Percentiles rank a stretch among this genome's conserved stretches.
phyloP scores from a whole-genome alignment of 2,113 vertebrate genomes.

The Pavo muticus region DNA sequence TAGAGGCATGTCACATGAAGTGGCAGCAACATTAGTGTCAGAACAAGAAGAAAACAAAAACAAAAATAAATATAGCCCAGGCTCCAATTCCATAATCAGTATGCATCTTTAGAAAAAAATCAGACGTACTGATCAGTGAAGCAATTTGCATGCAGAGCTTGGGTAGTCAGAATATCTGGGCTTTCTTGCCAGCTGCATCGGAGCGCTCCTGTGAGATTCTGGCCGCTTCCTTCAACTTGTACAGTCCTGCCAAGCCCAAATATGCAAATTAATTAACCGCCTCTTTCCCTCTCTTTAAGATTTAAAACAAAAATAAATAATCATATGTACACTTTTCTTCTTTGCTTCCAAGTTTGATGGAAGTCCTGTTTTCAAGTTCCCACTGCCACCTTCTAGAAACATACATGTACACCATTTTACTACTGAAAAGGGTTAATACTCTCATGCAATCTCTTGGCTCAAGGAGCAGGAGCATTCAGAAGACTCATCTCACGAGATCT shows the following conservation, averaged over 20 bases:
- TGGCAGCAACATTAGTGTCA: not conserved
- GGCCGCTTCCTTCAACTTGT: not conserved
- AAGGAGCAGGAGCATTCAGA: not conserved
- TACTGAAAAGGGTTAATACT: not conserved
- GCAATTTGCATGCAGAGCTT: not conserved
- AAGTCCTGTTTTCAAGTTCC: not conserved
- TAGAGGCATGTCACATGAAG: not conserved
- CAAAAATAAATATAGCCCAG: not conserved
- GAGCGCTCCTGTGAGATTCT: not conserved
- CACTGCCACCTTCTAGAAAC: not conserved
- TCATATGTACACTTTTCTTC: not conserved
- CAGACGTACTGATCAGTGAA: not conserved
- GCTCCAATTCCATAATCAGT: not conserved
- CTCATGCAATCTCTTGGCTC: rapidly evolving
- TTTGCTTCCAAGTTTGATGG: not conserved
- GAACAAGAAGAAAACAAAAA: not conserved
- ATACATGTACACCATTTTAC: not conserved
- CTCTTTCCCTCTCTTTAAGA: not conserved
- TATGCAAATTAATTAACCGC: slow-evolving; percentile 34
- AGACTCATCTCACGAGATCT: not conserved
- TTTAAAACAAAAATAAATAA: not conserved
- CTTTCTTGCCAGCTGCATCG: slow-evolving; percentile 37
- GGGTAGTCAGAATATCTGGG: not conserved
- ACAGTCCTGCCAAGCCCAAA: not conserved
- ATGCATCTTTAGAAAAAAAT: not conserved